These are phyloP conservation scores for Nemapogon koenigi DNA, from an alignment of 2,888 invertebrate species.

Conservation along the genomic window DNA sequence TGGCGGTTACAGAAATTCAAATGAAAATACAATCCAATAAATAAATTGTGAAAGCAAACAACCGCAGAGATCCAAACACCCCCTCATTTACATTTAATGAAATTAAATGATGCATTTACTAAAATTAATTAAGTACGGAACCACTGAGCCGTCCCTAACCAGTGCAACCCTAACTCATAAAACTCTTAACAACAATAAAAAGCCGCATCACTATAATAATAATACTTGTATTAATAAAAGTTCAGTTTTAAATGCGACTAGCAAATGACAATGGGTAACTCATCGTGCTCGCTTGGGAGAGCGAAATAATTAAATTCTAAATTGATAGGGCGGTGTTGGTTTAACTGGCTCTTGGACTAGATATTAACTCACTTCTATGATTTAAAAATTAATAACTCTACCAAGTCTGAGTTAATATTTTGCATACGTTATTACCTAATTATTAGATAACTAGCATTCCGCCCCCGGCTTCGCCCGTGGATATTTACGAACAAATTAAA, in stretches of 20 bases:
- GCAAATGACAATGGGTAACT: slow-evolving; percentile 5
- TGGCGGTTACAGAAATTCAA: no score
- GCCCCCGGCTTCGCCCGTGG: no score
- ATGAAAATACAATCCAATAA: no score
- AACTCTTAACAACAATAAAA: slow-evolving; percentile 39
- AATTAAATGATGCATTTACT: slow-evolving; percentile 64
- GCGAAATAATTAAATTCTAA: slow-evolving; percentile 38
- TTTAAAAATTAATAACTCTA: no score
- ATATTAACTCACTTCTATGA: no score
- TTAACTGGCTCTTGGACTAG: no score
- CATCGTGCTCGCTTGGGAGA: slow-evolving; percentile 16
- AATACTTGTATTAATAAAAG: slow-evolving; percentile 15
- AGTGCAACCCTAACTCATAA: slow-evolving; percentile 29
- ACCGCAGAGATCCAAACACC: slow-evolving; percentile 29
- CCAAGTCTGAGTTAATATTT: no score
- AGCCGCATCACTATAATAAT: slow-evolving; percentile 38
- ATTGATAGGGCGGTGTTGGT: slow-evolving; percentile 25
- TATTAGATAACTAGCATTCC: no score
- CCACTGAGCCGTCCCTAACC: slow-evolving; percentile 52
- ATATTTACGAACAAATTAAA: no score
- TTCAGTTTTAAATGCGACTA: background rate
- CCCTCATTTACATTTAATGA: slow-evolving; percentile 62
- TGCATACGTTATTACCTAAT: no score
- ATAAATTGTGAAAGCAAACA: no score
- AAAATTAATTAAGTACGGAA: slow-evolving; percentile 60